Evolutionary conservation across 1,140 invertebrate species (phyloP), one percentile per base, ranked within the genome.

Genomic region (Sesamia nonagrioides): DNA sequence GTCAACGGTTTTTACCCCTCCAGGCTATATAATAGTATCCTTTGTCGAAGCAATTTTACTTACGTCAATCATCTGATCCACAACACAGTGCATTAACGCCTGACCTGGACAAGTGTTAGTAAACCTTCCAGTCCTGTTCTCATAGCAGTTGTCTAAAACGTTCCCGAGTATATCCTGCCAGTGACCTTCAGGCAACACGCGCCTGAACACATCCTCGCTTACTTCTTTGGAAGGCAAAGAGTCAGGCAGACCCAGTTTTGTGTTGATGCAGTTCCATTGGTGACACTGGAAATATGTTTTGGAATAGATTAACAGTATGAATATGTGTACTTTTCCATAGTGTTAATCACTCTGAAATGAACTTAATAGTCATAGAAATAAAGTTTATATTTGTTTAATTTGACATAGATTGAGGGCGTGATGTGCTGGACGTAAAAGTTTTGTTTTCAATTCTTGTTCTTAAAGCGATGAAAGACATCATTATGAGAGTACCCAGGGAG

Each of bases 91-190:
- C 84, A 91, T 61, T 54, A 92, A 18, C 0, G 85, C 90, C 50
- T 93, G 91, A 45, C 89, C 91, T 0, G 92, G 91, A 40, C 92
- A 94, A 0, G 90, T 89, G 42, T 89, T 91, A 0, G 82, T 88
- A 58, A 89, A 93, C 17, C 78, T 74, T 27, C 84, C 84, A 0
- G 78, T 75, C n/a, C 83, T 80, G 6, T 82, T 79, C 2, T 63
- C 77, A 48, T 91, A 91, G 79, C 91, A 94, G 0, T 18, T 72
- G 9, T 88, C 83, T 33, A 91, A 50, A 5, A 85, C 86, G 0
- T 7, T 37, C 0, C 82, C 85, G 9, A 86, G 81, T 0, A 78
- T 73, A 9, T 79, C 71, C 6, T 84, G 87, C 90, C 90, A 93
- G 6, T 81, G 42, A 17, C 78, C 84, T 13, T 71, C 74, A 1